These are phyloP conservation scores for Exephanes ischioxanthus DNA, from an alignment of 2,888 invertebrate genomes.

Conservation along the genomic window DNA sequence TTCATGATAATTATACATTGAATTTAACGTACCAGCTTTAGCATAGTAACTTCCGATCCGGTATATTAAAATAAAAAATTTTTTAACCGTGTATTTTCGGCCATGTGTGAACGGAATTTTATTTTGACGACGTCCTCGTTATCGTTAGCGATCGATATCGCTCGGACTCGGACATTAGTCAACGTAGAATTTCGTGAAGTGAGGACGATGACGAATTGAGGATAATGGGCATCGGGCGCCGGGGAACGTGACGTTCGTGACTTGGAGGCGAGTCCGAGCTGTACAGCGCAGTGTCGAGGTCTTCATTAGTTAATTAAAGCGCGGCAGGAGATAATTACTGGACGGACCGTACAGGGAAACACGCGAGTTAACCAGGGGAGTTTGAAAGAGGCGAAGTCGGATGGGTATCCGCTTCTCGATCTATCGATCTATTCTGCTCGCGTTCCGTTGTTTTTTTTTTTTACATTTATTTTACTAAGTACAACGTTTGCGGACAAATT, in stretches of 20 bases:
- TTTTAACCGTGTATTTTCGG: background rate
- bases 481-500: conserved; percentile 34
- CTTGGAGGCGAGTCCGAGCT: conserved; percentile 27
- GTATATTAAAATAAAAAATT: too few relatives aligned
- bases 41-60: too few relatives aligned
- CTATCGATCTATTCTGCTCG: conserved; percentile 26
- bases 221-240: conserved; percentile 31
- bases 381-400: conserved; percentile 47
- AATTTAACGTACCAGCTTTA: too few relatives aligned
- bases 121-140: background rate
- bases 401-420: conserved; percentile 49
- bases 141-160: background rate
- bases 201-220: conserved; percentile 36
- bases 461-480: background rate
- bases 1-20: too few relatives aligned
- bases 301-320: conserved; percentile 65
- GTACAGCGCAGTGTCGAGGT: conserved; percentile 20
- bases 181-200: conserved; percentile 36
- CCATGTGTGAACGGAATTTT: background rate
- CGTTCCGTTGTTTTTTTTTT: conserved; percentile 35
- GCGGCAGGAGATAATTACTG: conserved; percentile 49
- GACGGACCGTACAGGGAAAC: conserved; percentile 15
- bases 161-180: background rate
- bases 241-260: conserved; percentile 44
- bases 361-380: conserved; percentile 18